Conservation (phyloP, 2,113 vertebrate genomes). For the Spea multiplicata region DNA sequence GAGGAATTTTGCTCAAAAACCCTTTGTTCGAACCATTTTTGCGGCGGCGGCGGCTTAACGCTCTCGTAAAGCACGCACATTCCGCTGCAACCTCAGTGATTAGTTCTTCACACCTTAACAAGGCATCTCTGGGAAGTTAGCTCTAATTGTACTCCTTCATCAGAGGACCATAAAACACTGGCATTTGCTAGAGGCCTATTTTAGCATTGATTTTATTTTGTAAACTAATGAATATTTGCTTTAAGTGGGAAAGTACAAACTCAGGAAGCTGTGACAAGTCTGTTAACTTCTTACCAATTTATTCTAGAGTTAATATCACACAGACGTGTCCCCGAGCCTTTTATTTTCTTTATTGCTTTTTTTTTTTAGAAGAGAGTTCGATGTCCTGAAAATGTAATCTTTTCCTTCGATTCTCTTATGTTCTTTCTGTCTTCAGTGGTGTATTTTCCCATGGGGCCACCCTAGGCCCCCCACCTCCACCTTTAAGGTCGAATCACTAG, state of each 20-base stretch:
- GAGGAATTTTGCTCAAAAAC: too few relatives aligned
- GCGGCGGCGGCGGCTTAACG: too few relatives aligned
- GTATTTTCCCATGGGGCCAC: too few relatives aligned
- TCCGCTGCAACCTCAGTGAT: neutral
- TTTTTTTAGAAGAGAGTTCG: constrained; percentile 19
- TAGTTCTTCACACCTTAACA: constrained; percentile 33
- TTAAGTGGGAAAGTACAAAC: constrained; percentile 39
- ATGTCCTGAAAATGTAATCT: constrained; percentile 6
- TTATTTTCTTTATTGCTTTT: constrained; percentile 27
- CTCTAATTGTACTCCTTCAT: constrained; percentile 38
- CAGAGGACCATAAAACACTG: constrained; percentile 25
- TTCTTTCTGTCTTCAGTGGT: too few relatives aligned
- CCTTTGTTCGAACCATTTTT: too few relatives aligned
- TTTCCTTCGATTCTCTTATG: too few relatives aligned
- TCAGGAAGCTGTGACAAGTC: constrained; percentile 33
- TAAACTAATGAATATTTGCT: constrained; percentile 41
- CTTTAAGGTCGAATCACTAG: too few relatives aligned
- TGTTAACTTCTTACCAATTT: neutral
- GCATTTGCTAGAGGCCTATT: constrained; percentile 25
- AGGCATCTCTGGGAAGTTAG: constrained; percentile 14
- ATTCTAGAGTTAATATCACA: constrained; percentile 28
- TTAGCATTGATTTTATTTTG: constrained; percentile 40
- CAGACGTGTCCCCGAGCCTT: constrained; percentile 18
- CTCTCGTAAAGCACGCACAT: too few relatives aligned
- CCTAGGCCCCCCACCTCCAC: too few relatives aligned